These are phyloP conservation scores for Lophotis ruficrista DNA, from an alignment of 2,113 vertebrate genomes.

Conservation along the genomic window DNA sequence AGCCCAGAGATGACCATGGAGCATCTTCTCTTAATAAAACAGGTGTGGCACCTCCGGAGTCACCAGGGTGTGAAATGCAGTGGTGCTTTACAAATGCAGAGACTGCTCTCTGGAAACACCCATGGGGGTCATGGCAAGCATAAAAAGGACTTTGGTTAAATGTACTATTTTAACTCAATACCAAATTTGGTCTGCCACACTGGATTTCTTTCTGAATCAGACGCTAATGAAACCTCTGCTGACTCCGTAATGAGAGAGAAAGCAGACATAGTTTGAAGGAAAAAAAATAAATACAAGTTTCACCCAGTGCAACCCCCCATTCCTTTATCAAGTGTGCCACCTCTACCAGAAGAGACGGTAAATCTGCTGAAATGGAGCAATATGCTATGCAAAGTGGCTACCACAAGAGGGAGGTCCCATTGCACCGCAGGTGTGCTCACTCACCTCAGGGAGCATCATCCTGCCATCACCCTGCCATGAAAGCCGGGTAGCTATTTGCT, in stretches of 20 bases:
- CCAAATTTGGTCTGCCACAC: not conserved
- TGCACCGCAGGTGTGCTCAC: not conserved
- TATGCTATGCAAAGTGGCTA: not conserved
- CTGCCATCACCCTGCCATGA: rapidly evolving
- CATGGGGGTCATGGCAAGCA: not conserved
- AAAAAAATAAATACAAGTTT: not conserved
- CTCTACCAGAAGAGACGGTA: too few relatives aligned
- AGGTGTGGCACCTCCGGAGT: not conserved
- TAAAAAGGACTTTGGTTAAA: not conserved
- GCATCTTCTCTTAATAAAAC: not conserved
- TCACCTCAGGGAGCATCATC: not conserved
- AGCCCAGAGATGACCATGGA: not conserved
- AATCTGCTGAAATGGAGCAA: not conserved
- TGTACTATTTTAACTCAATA: not conserved
- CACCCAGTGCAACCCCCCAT: rapidly evolving
- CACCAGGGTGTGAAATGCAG: not conserved
- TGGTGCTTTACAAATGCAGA: not conserved
- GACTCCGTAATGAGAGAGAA: not conserved
- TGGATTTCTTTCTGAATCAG: not conserved
- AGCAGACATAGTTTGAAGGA: not conserved
- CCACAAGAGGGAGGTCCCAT: conserved; percentile 27
- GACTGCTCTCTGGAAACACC: not conserved
- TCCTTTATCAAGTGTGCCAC: not conserved
- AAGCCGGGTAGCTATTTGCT: not conserved
- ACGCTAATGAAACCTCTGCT: not conserved